Percentiles rank a stretch among this genome's conserved stretches.
Evolutionary conservation across 2,113 vertebrate species (phyloP).

Genomic region (Rhadina sibilatrix): DNA sequence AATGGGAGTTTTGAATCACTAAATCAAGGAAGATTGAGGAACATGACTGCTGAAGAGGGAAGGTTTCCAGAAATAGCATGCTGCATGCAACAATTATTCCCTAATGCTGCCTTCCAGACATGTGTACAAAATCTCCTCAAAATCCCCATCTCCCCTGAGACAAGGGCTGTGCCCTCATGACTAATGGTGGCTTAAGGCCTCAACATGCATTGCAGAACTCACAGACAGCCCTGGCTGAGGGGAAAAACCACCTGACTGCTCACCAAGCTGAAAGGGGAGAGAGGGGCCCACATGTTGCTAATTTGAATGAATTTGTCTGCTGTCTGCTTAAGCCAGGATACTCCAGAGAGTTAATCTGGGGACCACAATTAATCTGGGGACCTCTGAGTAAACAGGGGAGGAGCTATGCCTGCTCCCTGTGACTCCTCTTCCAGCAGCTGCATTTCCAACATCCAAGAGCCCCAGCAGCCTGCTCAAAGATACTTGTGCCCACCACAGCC

Average conservation of each 20-base stretch:
- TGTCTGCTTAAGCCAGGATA: not conserved
- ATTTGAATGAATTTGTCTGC: not conserved
- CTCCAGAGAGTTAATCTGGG: not conserved
- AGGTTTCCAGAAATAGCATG: not conserved
- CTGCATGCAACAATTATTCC: not conserved
- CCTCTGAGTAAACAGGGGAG: not conserved
- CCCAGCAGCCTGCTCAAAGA: not conserved
- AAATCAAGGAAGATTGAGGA: not conserved
- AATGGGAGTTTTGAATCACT: not conserved
- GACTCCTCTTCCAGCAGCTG: not conserved
- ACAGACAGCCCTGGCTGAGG: not conserved
- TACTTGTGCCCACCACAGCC: accelerated
- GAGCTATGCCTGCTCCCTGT: not conserved
- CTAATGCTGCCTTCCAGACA: not conserved
- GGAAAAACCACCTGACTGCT: not conserved
- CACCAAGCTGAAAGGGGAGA: accelerated
- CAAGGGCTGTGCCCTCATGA: not conserved
- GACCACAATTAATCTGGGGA: accelerated
- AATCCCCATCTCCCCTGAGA: not conserved
- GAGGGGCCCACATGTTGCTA: not conserved
- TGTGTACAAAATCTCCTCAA: not conserved
- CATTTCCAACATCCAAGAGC: not conserved
- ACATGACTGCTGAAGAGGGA: not conserved
- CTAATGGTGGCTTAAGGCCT: not conserved
- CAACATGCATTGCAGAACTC: accelerated